Conservation (phyloP, 2,888 invertebrate genomes). For the Dasypogon diadema region DNA sequence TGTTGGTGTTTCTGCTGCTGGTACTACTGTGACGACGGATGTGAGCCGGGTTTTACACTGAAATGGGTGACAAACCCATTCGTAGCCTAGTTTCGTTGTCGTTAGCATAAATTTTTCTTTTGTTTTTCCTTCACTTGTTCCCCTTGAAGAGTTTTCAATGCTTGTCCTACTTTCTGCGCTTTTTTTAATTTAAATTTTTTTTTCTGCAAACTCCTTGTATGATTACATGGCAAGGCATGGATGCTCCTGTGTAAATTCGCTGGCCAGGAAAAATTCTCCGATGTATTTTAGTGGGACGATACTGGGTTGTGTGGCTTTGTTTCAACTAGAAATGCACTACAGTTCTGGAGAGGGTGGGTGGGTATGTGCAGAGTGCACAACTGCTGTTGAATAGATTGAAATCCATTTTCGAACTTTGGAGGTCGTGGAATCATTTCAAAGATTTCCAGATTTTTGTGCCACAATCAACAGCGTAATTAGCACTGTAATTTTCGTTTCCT, state of each 20-base stretch:
- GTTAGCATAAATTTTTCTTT: slow-evolving; percentile 49
- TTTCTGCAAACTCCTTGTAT: slow-evolving; percentile 31
- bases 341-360: not conserved
- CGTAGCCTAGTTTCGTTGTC: slow-evolving; percentile 49
- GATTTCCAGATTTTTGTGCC: not conserved
- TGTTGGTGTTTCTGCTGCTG: slow-evolving; percentile 6
- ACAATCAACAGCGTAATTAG: not conserved
- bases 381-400: not conserved
- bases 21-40: slow-evolving; percentile 22
- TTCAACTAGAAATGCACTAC: not conserved
- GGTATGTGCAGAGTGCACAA: not conserved
- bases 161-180: slow-evolving; percentile 39
- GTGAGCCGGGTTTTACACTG: slow-evolving; percentile 22
- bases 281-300: not conserved
- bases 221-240: slow-evolving; percentile 15
- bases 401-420: not conserved
- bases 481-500: not conserved
- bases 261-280: slow-evolving; percentile 38
- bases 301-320: not conserved
- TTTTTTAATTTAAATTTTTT: slow-evolving; percentile 27
- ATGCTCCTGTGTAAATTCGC: slow-evolving; percentile 30
- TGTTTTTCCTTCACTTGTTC: slow-evolving; percentile 45
- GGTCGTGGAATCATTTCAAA: not conserved
- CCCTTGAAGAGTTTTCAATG: slow-evolving; percentile 49
- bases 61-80: slow-evolving; percentile 46